Base-by-base conservation (phyloP, 2,797 vertebrate genomes). In the Takifugu ocellatus region DNA sequence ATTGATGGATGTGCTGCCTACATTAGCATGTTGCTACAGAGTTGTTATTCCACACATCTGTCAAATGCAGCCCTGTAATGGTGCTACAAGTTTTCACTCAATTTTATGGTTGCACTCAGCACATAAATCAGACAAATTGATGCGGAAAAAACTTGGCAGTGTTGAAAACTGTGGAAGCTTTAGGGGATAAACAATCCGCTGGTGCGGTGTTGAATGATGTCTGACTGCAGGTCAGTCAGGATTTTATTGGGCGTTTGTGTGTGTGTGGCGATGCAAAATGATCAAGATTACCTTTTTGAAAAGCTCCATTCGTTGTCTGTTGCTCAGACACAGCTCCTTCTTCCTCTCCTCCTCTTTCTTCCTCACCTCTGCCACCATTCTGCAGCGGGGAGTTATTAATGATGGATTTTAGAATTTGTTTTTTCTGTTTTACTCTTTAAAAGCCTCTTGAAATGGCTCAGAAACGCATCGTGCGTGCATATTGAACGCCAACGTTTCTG, bases 221-320 rank as follows among this genome's bases (percentile, higher is more conserved):
- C 25, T 65, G 27, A 47, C 29, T 15, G 25, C 15, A 49, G 27
- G 15, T 47, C 15, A 25, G 25, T 44, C n/a, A 24, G 1, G 25
- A 8, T 45, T 51, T 25, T 51, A 11, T 43, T 42, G 36, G 6
- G 2, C 26, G 49, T 2, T n/a, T 47, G 21, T 17, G 5, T 42
- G 36, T 26, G 36, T 26, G 61, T 57, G 49, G 10, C 10, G 5
- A 11, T 8, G 44, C n/a, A n/a, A n/a, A n/a, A 46, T 7, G 17
- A 16, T 0, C 29, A 1, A 25, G 31, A 15, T 69, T 85, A 96
- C 96, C 95, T 95, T 97, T 83, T 93, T 98, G 75, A 94, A 97
- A 57, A 93, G 84, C 68, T 95, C 92, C 0, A 87, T 92, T 0
- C 93, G 88, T 57, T 93, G 83, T 44, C 93, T 89, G 87, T 96